A percentile compares a stretch with the other conserved stretches of the same genome.
Evolutionary conservation across 2,888 invertebrate species (phyloP).

Genomic region (Apoderus coryli): DNA sequence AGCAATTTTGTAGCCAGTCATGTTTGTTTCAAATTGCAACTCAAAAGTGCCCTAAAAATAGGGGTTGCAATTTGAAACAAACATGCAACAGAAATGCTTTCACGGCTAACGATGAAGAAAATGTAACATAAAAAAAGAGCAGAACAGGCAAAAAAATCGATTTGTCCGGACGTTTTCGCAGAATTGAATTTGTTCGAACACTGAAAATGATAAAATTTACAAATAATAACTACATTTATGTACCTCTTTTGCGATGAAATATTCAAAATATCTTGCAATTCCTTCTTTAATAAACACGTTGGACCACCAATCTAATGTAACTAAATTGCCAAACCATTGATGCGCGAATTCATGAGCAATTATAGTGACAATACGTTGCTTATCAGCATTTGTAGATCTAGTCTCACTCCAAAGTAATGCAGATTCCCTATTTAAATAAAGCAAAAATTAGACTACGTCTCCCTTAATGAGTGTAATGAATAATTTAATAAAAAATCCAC

Average conservation of each 20-base stretch:
- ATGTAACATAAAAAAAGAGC: constrained; percentile 11
- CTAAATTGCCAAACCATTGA: constrained; percentile 69
- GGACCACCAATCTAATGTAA: constrained; percentile 64
- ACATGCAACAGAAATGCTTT: too few species aligned
- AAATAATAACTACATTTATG: too few species aligned
- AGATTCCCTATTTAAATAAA: constrained; percentile 47
- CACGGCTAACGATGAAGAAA: too few species aligned
- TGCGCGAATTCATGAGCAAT: constrained; percentile 68
- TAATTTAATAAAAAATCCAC: too few species aligned
- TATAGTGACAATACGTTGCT: constrained; percentile 49
- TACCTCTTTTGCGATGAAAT: constrained; percentile 44
- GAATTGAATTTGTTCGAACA: not conserved
- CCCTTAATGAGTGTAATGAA: too few species aligned
- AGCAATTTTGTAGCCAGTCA: too few species aligned
- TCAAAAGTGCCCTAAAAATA: too few species aligned
- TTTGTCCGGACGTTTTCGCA: not conserved
- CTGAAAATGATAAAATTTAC: not conserved
- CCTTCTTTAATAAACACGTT: constrained; percentile 62
- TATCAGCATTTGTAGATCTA: constrained; percentile 39
- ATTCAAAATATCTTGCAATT: constrained; percentile 61
- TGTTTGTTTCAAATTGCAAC: too few species aligned
- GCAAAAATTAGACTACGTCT: too few species aligned
- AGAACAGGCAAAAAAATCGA: constrained; percentile 6
- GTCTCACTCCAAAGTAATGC: constrained; percentile 35
- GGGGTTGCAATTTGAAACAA: too few species aligned